Evolutionary conservation across 2,113 vertebrate species (phyloP).

Genomic region (Meleagris gallopavo): DNA sequence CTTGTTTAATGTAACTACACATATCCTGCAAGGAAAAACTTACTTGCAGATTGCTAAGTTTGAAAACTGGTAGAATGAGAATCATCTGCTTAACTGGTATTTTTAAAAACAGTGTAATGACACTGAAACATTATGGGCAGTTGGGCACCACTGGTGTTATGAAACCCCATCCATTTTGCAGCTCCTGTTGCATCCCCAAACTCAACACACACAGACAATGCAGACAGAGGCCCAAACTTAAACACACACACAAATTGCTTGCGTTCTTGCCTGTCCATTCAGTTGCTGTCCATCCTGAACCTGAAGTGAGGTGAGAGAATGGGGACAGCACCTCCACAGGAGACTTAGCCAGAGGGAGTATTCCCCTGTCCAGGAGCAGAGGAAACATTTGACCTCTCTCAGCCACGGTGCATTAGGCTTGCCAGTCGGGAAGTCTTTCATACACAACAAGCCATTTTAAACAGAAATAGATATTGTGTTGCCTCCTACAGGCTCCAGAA

Average conservation of each 20-base stretch:
- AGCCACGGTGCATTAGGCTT: neutral
- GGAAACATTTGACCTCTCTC: neutral
- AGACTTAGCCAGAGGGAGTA: neutral
- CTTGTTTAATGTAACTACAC: neutral
- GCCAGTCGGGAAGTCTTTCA: neutral
- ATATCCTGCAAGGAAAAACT: neutral
- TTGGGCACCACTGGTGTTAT: neutral
- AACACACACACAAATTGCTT: neutral
- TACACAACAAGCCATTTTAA: neutral
- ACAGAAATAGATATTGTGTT: neutral
- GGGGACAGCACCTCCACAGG: neutral
- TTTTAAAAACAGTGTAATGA: neutral
- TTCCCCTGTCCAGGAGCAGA: neutral
- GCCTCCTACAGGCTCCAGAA: neutral
- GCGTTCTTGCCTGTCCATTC: neutral
- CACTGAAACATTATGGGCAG: neutral
- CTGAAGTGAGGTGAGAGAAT: neutral
- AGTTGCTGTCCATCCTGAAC: neutral
- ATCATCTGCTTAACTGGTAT: neutral
- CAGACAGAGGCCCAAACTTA: neutral
- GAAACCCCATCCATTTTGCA: neutral
- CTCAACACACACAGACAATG: neutral
- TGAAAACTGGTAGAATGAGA: neutral
- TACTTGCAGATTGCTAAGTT: neutral
- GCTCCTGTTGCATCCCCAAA: neutral